These are phyloP conservation scores for Gryon sp. DNA, from an alignment of 1,140 invertebrate genomes.

Conservation along the genomic window DNA sequence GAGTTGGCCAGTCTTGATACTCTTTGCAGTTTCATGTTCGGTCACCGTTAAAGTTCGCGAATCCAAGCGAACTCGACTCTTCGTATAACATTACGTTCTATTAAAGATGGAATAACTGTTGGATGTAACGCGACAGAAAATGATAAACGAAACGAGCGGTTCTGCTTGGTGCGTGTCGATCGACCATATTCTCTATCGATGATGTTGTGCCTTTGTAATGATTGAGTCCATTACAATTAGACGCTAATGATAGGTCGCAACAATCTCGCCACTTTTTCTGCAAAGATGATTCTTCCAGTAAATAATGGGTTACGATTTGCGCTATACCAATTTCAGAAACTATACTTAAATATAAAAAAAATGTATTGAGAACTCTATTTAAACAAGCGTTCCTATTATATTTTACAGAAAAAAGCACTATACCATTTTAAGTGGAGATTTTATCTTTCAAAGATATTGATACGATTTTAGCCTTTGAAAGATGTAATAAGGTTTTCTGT, in stretches of 20 bases:
- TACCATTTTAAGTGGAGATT: no score
- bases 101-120: slow-evolving; percentile 76
- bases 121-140: slow-evolving; percentile 75
- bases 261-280: slow-evolving; percentile 1
- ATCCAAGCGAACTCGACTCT: slow-evolving; percentile 76
- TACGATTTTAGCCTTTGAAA: no score
- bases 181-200: slow-evolving; percentile 62
- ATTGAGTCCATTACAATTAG: slow-evolving; percentile 34
- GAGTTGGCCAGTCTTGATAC: slow-evolving; percentile 42
- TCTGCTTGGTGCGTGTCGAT: slow-evolving; percentile 67
- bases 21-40: slow-evolving; percentile 72
- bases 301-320: not conserved
- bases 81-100: slow-evolving; percentile 78
- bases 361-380: no score
- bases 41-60: slow-evolving; percentile 74
- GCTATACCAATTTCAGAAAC: no score
- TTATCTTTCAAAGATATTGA: no score
- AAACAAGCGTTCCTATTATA: no score
- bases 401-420: no score
- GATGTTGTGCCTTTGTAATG: slow-evolving; percentile 32
- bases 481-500: no score
- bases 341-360: no score
- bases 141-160: slow-evolving; percentile 70
- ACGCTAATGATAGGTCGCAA: slow-evolving; percentile 39
- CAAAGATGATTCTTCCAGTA: not conserved